Evolutionary conservation across 2,888 invertebrate genomes (phyloP), one percentile per base, ranked within the genome.

Genomic region (Thecophora atra): DNA sequence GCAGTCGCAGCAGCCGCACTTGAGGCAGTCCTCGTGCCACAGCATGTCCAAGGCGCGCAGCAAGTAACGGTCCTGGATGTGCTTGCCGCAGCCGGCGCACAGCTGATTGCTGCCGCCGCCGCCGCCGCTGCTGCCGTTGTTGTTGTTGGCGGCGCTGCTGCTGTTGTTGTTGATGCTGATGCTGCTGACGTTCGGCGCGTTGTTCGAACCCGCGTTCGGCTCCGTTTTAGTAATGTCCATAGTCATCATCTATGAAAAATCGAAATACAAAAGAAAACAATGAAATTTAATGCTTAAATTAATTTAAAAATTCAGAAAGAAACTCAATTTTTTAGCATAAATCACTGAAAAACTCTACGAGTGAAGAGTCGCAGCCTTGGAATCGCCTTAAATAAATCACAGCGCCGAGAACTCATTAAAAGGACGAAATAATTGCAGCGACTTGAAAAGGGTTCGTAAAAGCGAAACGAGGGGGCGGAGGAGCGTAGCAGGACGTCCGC

Each of bases 21-120:
- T 98, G 75, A 98, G 91, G 86, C 98, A 98, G 88, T 98, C 98
- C 87, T 98, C 98, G 87, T 98, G 98, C 98, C 98, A 98, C 83
- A 93, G 92, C 88, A 95, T 91, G 86, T 98, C 97, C 82, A 98
- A 87, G 2, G 98, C 97, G 86, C 96, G 95, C 82, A 98, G 90
- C 78, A 97, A 89, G 86, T 91, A 97, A 80, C 96, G 91, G 86
- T 97, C 98, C 51, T 94, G 94, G 84, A 98, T 98, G 82, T 93
- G 92, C 88, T 97, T 97, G 84, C 94, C 94, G 87, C 98, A 98
- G 44, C 97, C 97, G 68, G 96, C 96, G 86, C 97, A 98, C 80
- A 96, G 93, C 88, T 95, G 91, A 70, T 89, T 89, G 71, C 81
- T 82, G 73, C 82, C 85, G 81, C 82, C 84, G 77, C 83, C 83